A percentile compares a stretch with the other conserved stretches of the same genome.
These are phyloP conservation scores for Carassius gibelio DNA, from an alignment of 2,113 vertebrate genomes.

Conservation along the genomic window DNA sequence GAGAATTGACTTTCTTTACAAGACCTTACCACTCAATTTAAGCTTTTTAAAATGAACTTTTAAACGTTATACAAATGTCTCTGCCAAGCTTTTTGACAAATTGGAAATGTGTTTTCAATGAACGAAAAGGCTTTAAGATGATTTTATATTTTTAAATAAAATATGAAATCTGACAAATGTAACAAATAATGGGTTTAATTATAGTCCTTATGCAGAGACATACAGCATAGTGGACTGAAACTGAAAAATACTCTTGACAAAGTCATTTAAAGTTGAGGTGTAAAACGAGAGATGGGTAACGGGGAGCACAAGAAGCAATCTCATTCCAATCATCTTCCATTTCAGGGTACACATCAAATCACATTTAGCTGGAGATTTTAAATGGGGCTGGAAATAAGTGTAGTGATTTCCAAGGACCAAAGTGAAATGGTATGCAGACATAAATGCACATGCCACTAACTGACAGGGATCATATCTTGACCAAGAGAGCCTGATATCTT, in stretches of 20 bases:
- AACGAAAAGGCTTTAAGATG: neutral
- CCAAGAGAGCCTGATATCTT: neutral
- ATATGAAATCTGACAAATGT: conserved; percentile 17
- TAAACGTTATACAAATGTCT: conserved; percentile 20
- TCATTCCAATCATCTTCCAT: conserved; percentile 51
- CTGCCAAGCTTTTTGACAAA: neutral
- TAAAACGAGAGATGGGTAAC: conserved; percentile 11
- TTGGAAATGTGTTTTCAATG: neutral
- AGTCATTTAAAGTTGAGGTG: conserved; percentile 47
- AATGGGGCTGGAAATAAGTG: conserved; percentile 21
- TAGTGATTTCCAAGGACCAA: conserved; percentile 1
- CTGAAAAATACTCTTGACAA: conserved; percentile 29
- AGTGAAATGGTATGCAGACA: neutral
- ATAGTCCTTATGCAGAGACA: conserved; percentile 1
- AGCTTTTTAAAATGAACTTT: conserved; percentile 36
- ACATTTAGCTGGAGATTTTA: conserved; percentile 30
- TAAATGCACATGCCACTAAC: neutral
- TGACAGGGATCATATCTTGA: conserved; percentile 27
- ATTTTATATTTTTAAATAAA: conserved; percentile 28
- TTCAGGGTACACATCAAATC: conserved; percentile 48
- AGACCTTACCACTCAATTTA: neutral
- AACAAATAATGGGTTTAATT: conserved; percentile 47
- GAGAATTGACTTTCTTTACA: conserved; percentile 38
- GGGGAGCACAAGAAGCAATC: conserved; percentile 19
- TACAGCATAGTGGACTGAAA: conserved; percentile 5